Evolutionary conservation across 2,113 vertebrate genomes (phyloP).

Genomic region (Chunga burmeisteri): DNA sequence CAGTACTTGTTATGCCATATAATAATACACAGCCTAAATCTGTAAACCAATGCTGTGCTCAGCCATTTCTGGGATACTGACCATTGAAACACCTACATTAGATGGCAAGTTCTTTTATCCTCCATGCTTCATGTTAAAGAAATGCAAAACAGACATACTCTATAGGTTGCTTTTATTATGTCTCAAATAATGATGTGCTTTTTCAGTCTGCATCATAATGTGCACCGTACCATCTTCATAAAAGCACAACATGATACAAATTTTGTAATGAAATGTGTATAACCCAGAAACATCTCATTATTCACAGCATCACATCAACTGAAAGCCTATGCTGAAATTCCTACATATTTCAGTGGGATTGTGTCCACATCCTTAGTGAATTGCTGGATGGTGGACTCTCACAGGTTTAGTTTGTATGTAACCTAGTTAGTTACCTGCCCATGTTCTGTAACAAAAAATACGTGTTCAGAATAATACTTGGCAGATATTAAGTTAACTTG

Average conservation of each 20-base stretch:
- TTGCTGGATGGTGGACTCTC: background rate
- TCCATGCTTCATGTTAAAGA: background rate
- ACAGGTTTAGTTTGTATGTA: background rate
- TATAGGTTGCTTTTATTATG: background rate
- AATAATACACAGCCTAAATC: background rate
- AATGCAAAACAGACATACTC: background rate
- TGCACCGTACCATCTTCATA: background rate
- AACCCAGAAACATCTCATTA: background rate
- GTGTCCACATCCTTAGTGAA: background rate
- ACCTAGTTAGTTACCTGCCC: background rate
- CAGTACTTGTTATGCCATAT: background rate
- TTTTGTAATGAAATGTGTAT: background rate
- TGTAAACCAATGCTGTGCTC: background rate
- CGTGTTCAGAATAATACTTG: background rate
- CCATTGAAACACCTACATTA: background rate
- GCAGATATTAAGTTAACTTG: background rate
- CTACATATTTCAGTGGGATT: background rate
- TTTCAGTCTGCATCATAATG: background rate
- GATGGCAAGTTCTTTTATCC: background rate
- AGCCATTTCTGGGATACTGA: background rate
- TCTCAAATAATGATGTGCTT: background rate
- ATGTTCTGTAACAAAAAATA: background rate
- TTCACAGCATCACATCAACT: background rate
- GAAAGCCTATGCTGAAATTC: background rate
- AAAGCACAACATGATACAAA: background rate